Evolutionary conservation across 2,797 vertebrate genomes (phyloP).

Genomic region (Phataginus tricuspis): DNA sequence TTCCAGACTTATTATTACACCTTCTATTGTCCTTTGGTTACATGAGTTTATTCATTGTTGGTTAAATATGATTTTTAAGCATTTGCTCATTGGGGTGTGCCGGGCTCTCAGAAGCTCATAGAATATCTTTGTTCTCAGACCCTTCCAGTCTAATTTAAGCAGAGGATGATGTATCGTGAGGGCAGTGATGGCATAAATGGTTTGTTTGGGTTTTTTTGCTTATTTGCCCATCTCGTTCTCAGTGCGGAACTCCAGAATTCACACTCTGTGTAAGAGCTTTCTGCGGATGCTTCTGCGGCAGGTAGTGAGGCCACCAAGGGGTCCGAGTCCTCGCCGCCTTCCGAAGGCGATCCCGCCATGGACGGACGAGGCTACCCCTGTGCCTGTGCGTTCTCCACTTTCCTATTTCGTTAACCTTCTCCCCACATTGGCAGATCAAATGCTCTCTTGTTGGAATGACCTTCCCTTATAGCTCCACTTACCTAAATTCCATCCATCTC

Average conservation of each 20-base stretch:
- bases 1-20: neutral
- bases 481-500: neutral
- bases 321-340: neutral
- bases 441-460: neutral
- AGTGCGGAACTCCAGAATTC: neutral
- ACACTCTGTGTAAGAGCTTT: neutral
- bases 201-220: neutral
- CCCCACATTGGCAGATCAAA: neutral
- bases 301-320: neutral
- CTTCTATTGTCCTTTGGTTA: neutral
- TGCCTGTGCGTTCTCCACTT: neutral
- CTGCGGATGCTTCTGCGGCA: neutral
- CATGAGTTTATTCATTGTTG: neutral
- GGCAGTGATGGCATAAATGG: too few relatives aligned
- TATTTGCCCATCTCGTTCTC: neutral
- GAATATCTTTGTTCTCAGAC: neutral
- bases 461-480: neutral
- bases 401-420: neutral
- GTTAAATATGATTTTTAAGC: neutral
- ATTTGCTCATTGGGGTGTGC: neutral
- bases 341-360: neutral
- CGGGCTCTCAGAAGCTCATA: neutral
- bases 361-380: neutral
- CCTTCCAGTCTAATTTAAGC: neutral
- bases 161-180: neutral